A percentile compares a stretch with the other conserved stretches of the same genome.
These are phyloP conservation scores for Phlogophora meticulosa DNA, from an alignment of 2,888 invertebrate genomes.

Conservation along the genomic window DNA sequence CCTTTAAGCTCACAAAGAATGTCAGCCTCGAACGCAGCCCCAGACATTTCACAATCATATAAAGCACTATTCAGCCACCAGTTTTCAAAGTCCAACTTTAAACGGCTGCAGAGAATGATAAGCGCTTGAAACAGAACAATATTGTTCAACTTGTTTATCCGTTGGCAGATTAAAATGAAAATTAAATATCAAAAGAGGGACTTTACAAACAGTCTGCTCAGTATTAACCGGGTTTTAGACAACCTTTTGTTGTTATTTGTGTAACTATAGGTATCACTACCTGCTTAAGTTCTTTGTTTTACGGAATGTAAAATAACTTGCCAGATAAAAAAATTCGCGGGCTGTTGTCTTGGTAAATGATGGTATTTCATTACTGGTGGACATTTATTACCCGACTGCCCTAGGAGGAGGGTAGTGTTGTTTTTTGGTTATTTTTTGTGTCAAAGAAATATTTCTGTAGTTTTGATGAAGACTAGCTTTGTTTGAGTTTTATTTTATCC, in stretches of 20 bases:
- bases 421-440: neutral
- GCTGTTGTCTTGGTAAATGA: constrained; percentile 33
- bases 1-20: constrained; percentile 11
- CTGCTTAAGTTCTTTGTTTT: constrained; percentile 27
- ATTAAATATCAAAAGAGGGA: constrained; percentile 39
- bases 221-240: constrained; percentile 25
- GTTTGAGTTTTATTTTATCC: neutral
- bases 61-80: constrained; percentile 39
- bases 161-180: constrained; percentile 52
- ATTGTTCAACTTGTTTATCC: constrained; percentile 47
- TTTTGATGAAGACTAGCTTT: constrained; percentile 11
- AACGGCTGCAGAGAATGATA: constrained; percentile 46
- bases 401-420: no score
- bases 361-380: constrained; percentile 31
- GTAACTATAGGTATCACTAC: constrained; percentile 2
- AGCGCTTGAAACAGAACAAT: constrained; percentile 50
- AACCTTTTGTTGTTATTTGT: constrained; percentile 26
- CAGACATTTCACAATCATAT: constrained; percentile 24
- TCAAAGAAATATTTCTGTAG: constrained; percentile 11
- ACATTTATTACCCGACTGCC: constrained; percentile 7
- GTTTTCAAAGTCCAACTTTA: constrained; percentile 41
- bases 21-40: constrained; percentile 9
- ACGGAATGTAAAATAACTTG: constrained; percentile 19
- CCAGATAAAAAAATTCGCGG: constrained; percentile 23
- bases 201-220: constrained; percentile 29